Conservation (phyloP, 2,797 vertebrate genomes). For the Kryptolebias ocellatus region DNA sequence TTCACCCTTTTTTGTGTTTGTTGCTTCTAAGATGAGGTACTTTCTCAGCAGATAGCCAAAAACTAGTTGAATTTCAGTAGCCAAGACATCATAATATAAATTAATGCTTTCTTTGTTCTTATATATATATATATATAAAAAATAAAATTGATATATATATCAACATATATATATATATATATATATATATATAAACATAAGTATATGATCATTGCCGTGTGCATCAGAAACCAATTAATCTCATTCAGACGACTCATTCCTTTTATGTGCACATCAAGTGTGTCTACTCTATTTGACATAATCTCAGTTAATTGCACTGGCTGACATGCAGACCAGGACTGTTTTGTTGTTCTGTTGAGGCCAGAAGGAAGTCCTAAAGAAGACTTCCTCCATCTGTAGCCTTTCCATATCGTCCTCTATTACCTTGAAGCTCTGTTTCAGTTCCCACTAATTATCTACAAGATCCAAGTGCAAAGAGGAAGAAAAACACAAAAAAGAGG, state of each 20-base stretch:
- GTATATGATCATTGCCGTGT: constrained; percentile 45
- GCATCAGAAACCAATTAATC: constrained; percentile 58
- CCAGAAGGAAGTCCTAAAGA: constrained; percentile 62
- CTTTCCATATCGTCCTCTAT: constrained; percentile 42
- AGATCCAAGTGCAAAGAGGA: constrained; percentile 34
- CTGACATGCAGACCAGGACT: constrained; percentile 54
- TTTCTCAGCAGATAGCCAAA: background rate
- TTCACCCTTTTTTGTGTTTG: background rate
- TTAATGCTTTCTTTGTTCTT: background rate
- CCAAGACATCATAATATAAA: constrained; percentile 2
- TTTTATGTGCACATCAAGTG: constrained; percentile 44
- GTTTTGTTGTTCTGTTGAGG: constrained; percentile 47
- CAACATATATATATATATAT: no score
- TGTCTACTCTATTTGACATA: constrained; percentile 64
- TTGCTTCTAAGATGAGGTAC: background rate
- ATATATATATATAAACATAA: constrained; percentile 22
- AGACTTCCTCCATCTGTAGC: constrained; percentile 51
- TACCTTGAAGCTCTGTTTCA: constrained; percentile 70
- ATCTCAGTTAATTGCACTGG: constrained; percentile 69
- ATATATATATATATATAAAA: no score
- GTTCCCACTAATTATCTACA: constrained; percentile 71
- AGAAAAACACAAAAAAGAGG: constrained; percentile 20
- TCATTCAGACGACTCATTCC: constrained; percentile 51
- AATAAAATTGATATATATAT: no score
- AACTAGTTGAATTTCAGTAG: background rate